Evolutionary conservation across 2,888 invertebrate species (phyloP).

Genomic region (Agriopis aurantiaria): DNA sequence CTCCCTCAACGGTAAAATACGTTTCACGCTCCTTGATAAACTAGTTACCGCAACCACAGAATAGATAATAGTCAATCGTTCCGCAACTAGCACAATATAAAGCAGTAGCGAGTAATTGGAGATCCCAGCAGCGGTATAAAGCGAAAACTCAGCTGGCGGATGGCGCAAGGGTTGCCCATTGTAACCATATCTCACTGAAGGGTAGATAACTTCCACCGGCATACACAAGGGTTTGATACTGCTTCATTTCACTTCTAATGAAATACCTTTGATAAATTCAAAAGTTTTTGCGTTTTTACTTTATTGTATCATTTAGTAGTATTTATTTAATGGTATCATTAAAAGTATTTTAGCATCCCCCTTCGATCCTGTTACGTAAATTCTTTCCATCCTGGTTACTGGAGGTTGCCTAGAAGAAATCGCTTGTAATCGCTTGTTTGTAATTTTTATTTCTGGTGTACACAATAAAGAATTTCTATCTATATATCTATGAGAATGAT

Average conservation of each 20-base stretch:
- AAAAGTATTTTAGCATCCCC: too few species aligned
- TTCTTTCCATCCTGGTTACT: too few species aligned
- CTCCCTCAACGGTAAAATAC: slow-evolving; percentile 30
- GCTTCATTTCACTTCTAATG: slow-evolving; percentile 50
- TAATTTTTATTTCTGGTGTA: too few species aligned
- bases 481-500: slow-evolving; percentile 17
- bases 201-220: slow-evolving; percentile 60
- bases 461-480: too few species aligned
- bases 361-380: too few species aligned
- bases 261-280: slow-evolving; percentile 54
- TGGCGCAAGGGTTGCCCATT: slow-evolving; percentile 57
- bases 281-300: slow-evolving; percentile 42
- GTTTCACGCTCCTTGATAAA: slow-evolving; percentile 36
- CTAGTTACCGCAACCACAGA: slow-evolving; percentile 31
- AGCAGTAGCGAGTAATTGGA: slow-evolving; percentile 39
- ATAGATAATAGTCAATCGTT: slow-evolving; percentile 13
- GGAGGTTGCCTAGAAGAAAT: too few species aligned
- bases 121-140: slow-evolving; percentile 39
- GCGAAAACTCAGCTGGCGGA: slow-evolving; percentile 52
- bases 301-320: slow-evolving; percentile 26
- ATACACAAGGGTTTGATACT: slow-evolving; percentile 59
- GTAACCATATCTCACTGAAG: slow-evolving; percentile 64
- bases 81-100: slow-evolving; percentile 40
- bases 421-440: too few species aligned
- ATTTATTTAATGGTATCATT: too few species aligned